Evolutionary conservation across 2,797 vertebrate species (phyloP).

Genomic region (Petrocephalus sullivani): DNA sequence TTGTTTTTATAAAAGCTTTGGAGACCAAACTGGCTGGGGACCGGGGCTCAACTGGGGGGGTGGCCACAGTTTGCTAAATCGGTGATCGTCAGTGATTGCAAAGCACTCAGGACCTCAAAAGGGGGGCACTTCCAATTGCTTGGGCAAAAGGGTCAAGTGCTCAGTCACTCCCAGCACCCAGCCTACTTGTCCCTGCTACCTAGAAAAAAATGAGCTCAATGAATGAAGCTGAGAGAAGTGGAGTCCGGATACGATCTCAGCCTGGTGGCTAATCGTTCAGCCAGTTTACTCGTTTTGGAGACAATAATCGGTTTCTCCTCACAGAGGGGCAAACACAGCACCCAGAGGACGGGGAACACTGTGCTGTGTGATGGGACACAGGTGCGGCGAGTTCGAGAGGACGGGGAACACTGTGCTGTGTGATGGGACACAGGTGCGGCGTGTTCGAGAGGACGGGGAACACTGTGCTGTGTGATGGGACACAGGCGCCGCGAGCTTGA

Average conservation of each 20-base stretch:
- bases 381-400: too few relatives aligned
- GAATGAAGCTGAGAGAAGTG: background rate
- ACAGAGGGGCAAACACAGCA: background rate
- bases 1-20: background rate
- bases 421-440: too few relatives aligned
- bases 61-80: background rate
- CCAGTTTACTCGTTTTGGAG: background rate
- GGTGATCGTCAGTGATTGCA: background rate
- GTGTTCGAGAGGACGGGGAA: too few relatives aligned
- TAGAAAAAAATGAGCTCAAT: background rate
- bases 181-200: background rate
- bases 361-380: too few relatives aligned
- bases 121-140: background rate
- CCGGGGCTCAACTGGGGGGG: background rate
- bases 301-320: background rate
- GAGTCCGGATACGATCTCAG: background rate
- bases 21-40: background rate
- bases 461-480: too few relatives aligned
- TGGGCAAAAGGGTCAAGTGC: too few relatives aligned
- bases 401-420: too few relatives aligned
- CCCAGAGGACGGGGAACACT: background rate
- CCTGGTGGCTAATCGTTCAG: background rate
- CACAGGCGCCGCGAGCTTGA: too few relatives aligned
- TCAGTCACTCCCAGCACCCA: background rate
- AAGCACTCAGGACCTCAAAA: background rate